Percentiles rank a stretch among this genome's conserved stretches.
These are phyloP conservation scores for Pionites leucogaster DNA, from an alignment of 2,113 vertebrate species.

Conservation along the genomic window DNA sequence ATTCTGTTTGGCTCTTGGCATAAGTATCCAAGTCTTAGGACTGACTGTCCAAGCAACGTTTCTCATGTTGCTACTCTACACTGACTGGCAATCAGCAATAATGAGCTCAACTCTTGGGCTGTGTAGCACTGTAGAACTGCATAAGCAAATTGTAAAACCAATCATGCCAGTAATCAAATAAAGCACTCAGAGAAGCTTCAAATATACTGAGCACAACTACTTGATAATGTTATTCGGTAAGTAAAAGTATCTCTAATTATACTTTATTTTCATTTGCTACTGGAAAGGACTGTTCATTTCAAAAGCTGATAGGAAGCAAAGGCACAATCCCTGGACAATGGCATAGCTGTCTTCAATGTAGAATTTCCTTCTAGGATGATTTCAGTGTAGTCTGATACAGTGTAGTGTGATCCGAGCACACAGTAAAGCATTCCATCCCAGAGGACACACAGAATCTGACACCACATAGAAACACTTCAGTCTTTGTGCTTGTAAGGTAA, in stretches of 20 bases:
- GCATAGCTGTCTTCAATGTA: neutral
- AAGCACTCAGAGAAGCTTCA: neutral
- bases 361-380: neutral
- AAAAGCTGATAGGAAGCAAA: neutral
- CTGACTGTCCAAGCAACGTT: neutral
- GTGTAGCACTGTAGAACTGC: neutral
- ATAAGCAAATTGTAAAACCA: neutral
- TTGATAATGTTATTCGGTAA: neutral
- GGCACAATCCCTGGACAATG: neutral
- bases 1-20: neutral
- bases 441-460: neutral
- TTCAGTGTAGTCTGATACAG: neutral
- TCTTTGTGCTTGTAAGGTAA: neutral
- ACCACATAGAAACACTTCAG: neutral
- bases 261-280: neutral
- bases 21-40: neutral
- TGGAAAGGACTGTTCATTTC: neutral
- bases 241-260: neutral
- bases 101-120: rapidly evolving
- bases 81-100: neutral
- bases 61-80: neutral
- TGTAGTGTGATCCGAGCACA: neutral
- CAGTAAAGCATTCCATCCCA: neutral
- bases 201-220: neutral
- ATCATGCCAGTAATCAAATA: neutral